Evolutionary conservation across 23 tunicate genomes (phyloP), one percentile per base, ranked within the genome.

Genomic region (Halocynthia roretzi): DNA sequence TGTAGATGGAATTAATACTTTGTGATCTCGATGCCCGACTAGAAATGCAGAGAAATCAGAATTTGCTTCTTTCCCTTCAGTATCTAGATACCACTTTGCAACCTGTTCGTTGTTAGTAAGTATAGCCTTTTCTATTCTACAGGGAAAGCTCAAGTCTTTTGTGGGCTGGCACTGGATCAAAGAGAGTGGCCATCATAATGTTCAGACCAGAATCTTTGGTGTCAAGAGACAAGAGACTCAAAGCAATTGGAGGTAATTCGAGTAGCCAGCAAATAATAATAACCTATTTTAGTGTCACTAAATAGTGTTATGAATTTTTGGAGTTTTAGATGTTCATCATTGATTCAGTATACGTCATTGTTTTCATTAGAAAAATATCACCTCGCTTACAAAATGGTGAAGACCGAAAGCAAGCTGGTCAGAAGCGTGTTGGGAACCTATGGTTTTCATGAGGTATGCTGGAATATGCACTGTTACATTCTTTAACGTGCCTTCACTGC

Each of bases 341-440:
- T 15, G 19, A 67, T 11, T 11, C 22, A 15, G 5, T 4, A n/a
- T 2, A 67, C 19, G 22, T 17, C 31, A 1, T 48, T 40, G 11
- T 11, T 77, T 65, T 72, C 6, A 68, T n/a, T 62, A 83, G 98
- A 92, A 78, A 92, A 86, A 79, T 92, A 92, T 82, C 98, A 82
- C 67, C 83, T 92, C 6, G 85, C 98, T n/a, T 92, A 92, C 74
- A 92, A 92, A 73, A 92, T 92, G 98, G 98, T 92, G 73, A 86
- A 86, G 58, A 92, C 98, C 17, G 98, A 92, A 65, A 92, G 98
- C 77, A 92, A 92, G 80, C 72, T 92, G 20, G 98, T 92, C 44
- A 76, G 98, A 83, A 86, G 92, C 7, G 85, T 92, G 55, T 64
- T 92, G 12, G 76, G 81, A 20, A 85, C 98, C 7, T 92, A 92